Percentiles rank a stretch among this genome's conserved stretches.
phyloP scores from a whole-genome alignment of 2,113 vertebrate species.

The Columba livia region DNA sequence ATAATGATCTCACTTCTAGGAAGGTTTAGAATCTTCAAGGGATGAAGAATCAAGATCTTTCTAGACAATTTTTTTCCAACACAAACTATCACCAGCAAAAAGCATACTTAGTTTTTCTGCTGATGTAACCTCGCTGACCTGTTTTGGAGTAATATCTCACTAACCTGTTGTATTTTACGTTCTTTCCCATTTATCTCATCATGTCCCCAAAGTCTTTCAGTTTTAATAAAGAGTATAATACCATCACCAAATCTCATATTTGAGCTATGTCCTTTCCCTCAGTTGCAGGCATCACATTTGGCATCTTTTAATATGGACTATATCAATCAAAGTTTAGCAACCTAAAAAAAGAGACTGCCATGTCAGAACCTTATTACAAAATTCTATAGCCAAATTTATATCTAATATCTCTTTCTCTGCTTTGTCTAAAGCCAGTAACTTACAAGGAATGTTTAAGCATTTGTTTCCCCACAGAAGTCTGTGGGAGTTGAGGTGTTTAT shows the following conservation, averaged over 20 bases:
- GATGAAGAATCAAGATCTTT: neutral
- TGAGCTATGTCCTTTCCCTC: neutral
- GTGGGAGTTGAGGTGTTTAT: neutral
- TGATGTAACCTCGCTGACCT: neutral
- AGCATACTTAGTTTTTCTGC: neutral
- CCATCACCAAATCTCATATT: neutral
- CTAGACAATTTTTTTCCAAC: neutral
- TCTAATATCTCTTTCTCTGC: neutral
- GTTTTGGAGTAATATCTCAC: neutral
- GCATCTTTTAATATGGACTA: neutral
- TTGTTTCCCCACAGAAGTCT: neutral
- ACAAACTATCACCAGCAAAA: neutral
- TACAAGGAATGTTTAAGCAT: neutral
- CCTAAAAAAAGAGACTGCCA: neutral
- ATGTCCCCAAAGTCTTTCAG: neutral
- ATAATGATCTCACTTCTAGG: neutral
- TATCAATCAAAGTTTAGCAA: neutral
- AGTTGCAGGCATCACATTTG: neutral
- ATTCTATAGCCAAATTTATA: neutral
- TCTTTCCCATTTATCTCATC: neutral
- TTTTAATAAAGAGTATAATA: neutral
- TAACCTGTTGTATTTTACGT: neutral
- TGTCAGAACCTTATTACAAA: neutral
- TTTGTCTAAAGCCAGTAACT: neutral
- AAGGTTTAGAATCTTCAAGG: neutral